phyloP scores from a whole-genome alignment of 92 coral and sea anemone genomes.

The Meandrina meandrites region DNA sequence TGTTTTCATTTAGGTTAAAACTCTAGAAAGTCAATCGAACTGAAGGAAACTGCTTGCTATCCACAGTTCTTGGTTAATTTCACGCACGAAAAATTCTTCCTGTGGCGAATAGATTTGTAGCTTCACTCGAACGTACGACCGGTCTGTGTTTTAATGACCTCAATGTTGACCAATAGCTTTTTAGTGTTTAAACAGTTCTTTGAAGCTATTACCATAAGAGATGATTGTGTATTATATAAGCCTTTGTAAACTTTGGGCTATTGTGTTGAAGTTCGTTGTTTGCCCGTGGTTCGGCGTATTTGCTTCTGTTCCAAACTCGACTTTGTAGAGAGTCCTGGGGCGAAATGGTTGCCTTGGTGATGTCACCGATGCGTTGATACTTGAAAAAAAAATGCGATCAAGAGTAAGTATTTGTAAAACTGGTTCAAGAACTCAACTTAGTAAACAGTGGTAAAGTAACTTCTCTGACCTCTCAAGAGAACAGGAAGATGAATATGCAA shows the following conservation, averaged over 20 bases:
- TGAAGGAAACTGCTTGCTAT: background rate
- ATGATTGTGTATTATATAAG: constrained; percentile 14
- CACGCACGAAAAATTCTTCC: background rate
- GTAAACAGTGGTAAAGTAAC: background rate
- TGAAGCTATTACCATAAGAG: constrained; percentile 34
- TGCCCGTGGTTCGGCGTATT: background rate
- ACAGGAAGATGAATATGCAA: constrained; percentile 5
- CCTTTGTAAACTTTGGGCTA: constrained; percentile 34
- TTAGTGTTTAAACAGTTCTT: constrained; percentile 40
- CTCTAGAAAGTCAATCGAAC: background rate
- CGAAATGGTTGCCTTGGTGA: background rate
- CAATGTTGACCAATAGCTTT: constrained; percentile 49
- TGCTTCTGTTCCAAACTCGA: background rate
- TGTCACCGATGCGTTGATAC: background rate
- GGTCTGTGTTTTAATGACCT: constrained; percentile 3
- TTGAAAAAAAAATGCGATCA: background rate
- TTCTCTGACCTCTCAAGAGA: background rate
- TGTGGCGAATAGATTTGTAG: background rate
- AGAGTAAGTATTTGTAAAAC: background rate
- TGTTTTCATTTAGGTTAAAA: background rate
- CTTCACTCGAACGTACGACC: background rate
- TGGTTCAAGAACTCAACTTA: background rate
- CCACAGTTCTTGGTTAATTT: background rate
- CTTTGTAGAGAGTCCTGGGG: background rate
- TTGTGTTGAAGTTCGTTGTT: constrained; percentile 11